Conservation (phyloP, 2,113 vertebrate species). For the Perca schrenkii region DNA sequence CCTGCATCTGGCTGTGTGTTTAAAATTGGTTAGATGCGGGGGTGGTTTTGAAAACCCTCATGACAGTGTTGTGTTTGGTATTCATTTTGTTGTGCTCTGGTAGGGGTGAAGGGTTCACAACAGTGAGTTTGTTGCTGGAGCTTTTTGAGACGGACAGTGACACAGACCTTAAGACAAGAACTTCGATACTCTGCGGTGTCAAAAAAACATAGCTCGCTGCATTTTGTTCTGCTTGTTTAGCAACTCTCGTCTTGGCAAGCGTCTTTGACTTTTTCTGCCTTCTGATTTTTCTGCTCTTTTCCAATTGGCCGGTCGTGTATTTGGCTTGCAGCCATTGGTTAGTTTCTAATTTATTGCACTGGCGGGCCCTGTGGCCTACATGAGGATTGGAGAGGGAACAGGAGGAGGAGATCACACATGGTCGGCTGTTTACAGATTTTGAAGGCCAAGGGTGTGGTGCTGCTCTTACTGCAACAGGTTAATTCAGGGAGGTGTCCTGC, state of each 20-base stretch:
- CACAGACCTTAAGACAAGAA: slow-evolving; percentile 2
- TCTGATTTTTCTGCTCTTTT: slow-evolving; percentile 33
- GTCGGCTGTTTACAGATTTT: slow-evolving; percentile 69
- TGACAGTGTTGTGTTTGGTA: not conserved
- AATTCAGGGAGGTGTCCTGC: slow-evolving; percentile 21
- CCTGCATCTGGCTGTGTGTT: slow-evolving; percentile 11
- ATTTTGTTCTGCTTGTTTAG: slow-evolving; percentile 44
- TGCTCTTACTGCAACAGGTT: slow-evolving; percentile 35
- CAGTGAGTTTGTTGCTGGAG: not conserved
- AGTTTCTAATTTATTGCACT: slow-evolving; percentile 67
- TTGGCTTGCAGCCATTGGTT: slow-evolving; percentile 56
- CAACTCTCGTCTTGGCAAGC: slow-evolving; percentile 48
- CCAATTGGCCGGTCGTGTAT: slow-evolving; percentile 50
- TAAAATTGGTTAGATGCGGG: not conserved
- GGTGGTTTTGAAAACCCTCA: slow-evolving; percentile 7
- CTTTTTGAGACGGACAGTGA: slow-evolving; percentile 6
- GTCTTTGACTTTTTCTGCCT: slow-evolving; percentile 1
- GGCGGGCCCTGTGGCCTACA: slow-evolving; percentile 52
- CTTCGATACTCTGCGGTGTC: not conserved
- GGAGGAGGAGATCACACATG: slow-evolving; percentile 64
- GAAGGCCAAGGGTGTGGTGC: slow-evolving; percentile 62
- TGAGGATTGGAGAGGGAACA: slow-evolving; percentile 51
- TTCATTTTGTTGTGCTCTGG: not conserved
- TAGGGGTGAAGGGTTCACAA: not conserved
- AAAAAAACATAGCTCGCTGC: not conserved